Evolutionary conservation across 2,797 vertebrate species (phyloP).

Genomic region (Manis crassicaudata): DNA sequence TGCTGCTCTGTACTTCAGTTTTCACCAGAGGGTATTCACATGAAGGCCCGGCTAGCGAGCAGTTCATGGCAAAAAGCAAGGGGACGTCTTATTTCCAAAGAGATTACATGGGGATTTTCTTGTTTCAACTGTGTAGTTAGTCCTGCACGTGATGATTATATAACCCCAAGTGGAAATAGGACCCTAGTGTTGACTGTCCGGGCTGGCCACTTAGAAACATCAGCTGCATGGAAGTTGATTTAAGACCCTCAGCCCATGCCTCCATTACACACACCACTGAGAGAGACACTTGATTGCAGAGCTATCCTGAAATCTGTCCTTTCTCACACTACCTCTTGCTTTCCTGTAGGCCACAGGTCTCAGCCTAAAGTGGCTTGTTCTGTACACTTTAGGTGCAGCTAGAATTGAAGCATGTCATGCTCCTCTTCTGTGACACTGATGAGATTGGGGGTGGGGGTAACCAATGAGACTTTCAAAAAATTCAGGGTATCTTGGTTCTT

Average conservation of each 20-base stretch:
- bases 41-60: neutral
- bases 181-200: neutral
- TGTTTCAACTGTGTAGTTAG: neutral
- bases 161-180: neutral
- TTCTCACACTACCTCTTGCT: neutral
- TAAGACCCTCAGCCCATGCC: neutral
- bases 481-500: neutral
- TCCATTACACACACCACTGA: fast-evolving
- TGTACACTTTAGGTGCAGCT: neutral
- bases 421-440: neutral
- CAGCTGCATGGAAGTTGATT: neutral
- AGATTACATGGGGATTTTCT: slow-evolving; percentile 43
- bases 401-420: neutral
- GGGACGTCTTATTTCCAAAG: slow-evolving; percentile 28
- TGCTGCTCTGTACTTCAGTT: neutral
- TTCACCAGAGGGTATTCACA: neutral
- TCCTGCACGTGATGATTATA: neutral
- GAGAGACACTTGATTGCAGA: neutral
- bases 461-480: neutral
- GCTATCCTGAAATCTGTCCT: neutral
- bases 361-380: neutral
- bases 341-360: neutral
- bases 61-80: neutral
- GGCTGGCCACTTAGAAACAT: neutral
- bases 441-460: neutral